A percentile compares a stretch with the other conserved stretches of the same genome.
phyloP scores from a whole-genome alignment of 1,140 invertebrate species.

The Himalopsyche phryganea region DNA sequence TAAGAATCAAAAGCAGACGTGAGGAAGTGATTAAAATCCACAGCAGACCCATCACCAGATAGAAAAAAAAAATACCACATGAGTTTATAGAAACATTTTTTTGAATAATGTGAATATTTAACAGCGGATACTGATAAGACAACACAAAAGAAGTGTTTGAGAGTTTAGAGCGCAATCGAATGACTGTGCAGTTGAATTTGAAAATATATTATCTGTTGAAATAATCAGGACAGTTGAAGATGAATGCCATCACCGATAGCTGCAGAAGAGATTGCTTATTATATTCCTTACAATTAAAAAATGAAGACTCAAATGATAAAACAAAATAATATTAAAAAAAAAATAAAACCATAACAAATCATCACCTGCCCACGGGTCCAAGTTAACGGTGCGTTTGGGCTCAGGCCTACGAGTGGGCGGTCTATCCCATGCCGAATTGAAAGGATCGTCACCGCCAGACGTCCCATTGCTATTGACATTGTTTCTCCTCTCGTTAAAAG shows the following conservation, averaged over 20 bases:
- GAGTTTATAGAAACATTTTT: too few relatives aligned
- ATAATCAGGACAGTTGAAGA: neutral
- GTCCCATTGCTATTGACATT: constrained; percentile 13
- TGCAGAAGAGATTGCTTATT: too few relatives aligned
- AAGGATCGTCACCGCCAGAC: constrained; percentile 23
- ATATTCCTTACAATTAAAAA: too few relatives aligned
- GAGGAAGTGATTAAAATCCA: too few relatives aligned
- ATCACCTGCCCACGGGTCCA: constrained; percentile 55
- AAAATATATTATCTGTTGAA: neutral
- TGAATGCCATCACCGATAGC: too few relatives aligned
- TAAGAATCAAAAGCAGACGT: too few relatives aligned
- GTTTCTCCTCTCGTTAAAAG: constrained; percentile 29
- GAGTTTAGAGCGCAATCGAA: too few relatives aligned
- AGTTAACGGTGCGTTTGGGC: constrained; percentile 20
- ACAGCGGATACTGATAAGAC: neutral
- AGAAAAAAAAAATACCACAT: too few relatives aligned
- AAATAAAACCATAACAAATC: constrained; percentile 25
- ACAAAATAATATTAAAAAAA: constrained; percentile 21
- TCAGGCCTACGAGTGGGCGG: constrained; percentile 14
- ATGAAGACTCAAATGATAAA: neutral
- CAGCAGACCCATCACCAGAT: too few relatives aligned
- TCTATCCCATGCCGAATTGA: constrained; percentile 25
- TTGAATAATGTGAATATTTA: too few relatives aligned
- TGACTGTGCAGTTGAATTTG: neutral
- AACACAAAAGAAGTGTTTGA: too few relatives aligned